A percentile compares a stretch with the other conserved stretches of the same genome.
Evolutionary conservation across 1,140 invertebrate species (phyloP).

Genomic region (Belonocnema kinseyi): DNA sequence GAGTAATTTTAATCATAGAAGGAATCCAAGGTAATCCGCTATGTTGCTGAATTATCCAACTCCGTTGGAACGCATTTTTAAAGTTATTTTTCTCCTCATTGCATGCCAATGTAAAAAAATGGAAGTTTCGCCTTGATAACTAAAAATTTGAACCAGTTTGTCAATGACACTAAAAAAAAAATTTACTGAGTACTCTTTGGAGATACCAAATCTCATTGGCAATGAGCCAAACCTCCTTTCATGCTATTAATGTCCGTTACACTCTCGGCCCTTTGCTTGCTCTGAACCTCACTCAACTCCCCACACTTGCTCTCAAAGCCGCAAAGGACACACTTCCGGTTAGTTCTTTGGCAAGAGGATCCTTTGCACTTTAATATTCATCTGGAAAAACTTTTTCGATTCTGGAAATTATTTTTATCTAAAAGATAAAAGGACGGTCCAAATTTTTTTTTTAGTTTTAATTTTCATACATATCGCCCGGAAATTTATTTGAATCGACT

Average conservation of each 20-base stretch:
- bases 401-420: neutral
- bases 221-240: conserved; percentile 15
- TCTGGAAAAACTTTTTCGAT: neutral
- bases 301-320: neutral
- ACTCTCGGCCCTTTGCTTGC: conserved; percentile 10
- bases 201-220: conserved; percentile 41
- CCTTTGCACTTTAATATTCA: conserved; percentile 14
- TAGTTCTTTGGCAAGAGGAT: neutral
- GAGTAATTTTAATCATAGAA: too few relatives aligned
- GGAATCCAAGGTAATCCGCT: too few relatives aligned
- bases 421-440: neutral
- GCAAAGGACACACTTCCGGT: conserved; percentile 1
- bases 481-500: too few relatives aligned
- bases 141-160: neutral
- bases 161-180: conserved; percentile 14
- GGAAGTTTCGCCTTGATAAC: neutral
- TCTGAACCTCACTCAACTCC: neutral
- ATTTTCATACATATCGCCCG: too few relatives aligned
- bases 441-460: too few relatives aligned
- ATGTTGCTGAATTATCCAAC: too few relatives aligned
- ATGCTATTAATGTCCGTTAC: conserved; percentile 37
- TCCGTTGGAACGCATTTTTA: too few relatives aligned
- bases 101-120: too few relatives aligned
- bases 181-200: neutral
- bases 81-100: too few relatives aligned